Base-by-base conservation (phyloP, 2,797 vertebrate species). In the Nasua narica region DNA sequence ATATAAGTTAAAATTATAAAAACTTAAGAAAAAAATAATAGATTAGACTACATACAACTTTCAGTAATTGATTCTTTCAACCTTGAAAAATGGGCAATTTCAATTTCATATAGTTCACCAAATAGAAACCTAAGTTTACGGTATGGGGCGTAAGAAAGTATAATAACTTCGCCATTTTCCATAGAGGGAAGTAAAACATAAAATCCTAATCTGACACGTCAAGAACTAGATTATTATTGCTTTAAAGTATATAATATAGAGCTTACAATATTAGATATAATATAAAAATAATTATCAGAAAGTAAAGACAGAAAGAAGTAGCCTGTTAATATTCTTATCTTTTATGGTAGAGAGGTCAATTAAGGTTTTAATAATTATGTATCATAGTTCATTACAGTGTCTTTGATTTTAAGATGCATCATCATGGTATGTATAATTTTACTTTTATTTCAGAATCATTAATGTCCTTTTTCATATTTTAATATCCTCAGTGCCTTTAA, bases 1-100 rank as follows among this genome's bases (percentile, higher is more conserved):
- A 87, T 93, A n/a, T 29, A 87, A 69, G 32, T 67, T 83, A 95
- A 91, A 96, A 77, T 60, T 56, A 78, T 54, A 69, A 96, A 96
- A 72, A 70, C 25, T 27, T 77, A 88, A 95, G 52, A 60, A 87
- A 82, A 95, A 90, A 96, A 90, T 84, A 37, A 89, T 35, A 87
- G 27, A 16, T 60, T 89, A 32, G 8, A 50, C 32, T 50, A 32
- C 37, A 67, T 48, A 19, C 60, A 87, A 56, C 65, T 81, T 15
- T 69, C 32, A 88, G 74, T 16, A 54, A 7, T 94, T 83, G 29
- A 25, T 50, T 48, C 11, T 67, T 95, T 91, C 50, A 23, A 78
- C 23, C 67, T 65, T 52, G 21, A 50, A 35, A 96, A 97, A 91
- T 85, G 46, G 13, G 11, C 1, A 65, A 52, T 76, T 91, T 87